Evolutionary conservation across 2,797 vertebrate species (phyloP).

Genomic region (Potorous gilbertii): DNA sequence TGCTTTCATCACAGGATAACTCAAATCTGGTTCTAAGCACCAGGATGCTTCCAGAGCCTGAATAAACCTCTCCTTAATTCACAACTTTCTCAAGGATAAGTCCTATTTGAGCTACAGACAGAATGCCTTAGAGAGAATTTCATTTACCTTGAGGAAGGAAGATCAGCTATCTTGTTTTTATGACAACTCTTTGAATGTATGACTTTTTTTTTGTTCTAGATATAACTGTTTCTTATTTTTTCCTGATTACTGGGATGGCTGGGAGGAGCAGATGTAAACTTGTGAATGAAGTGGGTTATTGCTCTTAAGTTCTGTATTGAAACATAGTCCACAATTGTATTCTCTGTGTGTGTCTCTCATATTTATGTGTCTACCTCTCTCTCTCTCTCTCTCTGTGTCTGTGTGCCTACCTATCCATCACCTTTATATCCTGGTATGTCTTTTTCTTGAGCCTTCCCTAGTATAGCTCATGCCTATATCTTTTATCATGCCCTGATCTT

Average conservation of each 20-base stretch:
- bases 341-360: neutral
- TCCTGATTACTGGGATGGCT: conserved; percentile 51
- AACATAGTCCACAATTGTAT: conserved; percentile 52
- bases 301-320: conserved; percentile 70
- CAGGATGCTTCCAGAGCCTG: conserved; percentile 78
- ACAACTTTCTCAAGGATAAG: conserved; percentile 78
- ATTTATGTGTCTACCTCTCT: neutral
- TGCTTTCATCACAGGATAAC: conserved; percentile 84
- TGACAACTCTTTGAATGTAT: conserved; percentile 77
- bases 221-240: conserved; percentile 61
- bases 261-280: conserved; percentile 65
- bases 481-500: neutral
- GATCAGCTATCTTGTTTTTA: conserved; percentile 72
- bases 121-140: conserved; percentile 78
- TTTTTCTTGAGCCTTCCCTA: neutral
- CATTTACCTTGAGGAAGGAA: conserved; percentile 75
- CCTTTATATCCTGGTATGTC: neutral
- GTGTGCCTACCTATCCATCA: neutral
- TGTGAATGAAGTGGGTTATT: conserved; percentile 73
- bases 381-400: neutral
- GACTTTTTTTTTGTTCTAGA: conserved; percentile 58
- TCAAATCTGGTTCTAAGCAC: conserved; percentile 79
- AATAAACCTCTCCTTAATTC: conserved; percentile 58
- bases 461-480: neutral
- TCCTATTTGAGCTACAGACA: conserved; percentile 78